Base-by-base conservation (phyloP, 2,888 invertebrate genomes). In the Conops quadrifasciatus region DNA sequence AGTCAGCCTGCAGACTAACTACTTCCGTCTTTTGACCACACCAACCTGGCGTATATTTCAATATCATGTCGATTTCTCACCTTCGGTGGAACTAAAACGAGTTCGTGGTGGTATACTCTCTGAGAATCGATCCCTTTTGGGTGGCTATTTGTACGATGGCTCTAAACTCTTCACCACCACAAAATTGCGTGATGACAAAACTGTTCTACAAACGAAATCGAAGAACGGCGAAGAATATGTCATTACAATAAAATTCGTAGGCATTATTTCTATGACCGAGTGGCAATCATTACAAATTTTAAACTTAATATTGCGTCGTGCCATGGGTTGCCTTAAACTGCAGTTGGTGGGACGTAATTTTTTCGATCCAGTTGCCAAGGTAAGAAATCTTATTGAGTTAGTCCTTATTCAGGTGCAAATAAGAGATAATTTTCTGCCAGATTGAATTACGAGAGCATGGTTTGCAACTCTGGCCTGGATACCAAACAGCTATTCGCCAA, bases 391-490 rank as follows among this genome's bases (percentile, higher is more conserved):
- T 5, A 7, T 53, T 21, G 4, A 21, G 13, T 3, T 36, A n/a
- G 24, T 47, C 15, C 21, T n/a, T 15, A 58, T 24, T 21, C 9
- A 24, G 19, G 26, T 71, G n/a, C 7, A 45, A 43, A 30, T 43
- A 51, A 63, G 51, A 15, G 26, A 64, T 71, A 51, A 36, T 36
- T 53, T 72, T 63, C 56, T 70, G 45, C 16, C 59, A 83, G 91
- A 85, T 91, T 60, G 87, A 89, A 47, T 86, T 93, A 0, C 88
- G 87, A 0, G 90, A 93, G 51, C 88, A 87, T 75, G 88, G 87
- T 36, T 79, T 95, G n/a, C 91, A 94, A 80, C 84, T 95, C 0
- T 94, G 94, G 94, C 94, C 94, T 0, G 95, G 95, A 0, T 94
- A 93, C 76, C 87, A 91, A 19, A 95, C 96, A 0, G 92, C 94